Evolutionary conservation across 2,797 vertebrate species (phyloP).

Genomic region (Siniperca scherzeri): DNA sequence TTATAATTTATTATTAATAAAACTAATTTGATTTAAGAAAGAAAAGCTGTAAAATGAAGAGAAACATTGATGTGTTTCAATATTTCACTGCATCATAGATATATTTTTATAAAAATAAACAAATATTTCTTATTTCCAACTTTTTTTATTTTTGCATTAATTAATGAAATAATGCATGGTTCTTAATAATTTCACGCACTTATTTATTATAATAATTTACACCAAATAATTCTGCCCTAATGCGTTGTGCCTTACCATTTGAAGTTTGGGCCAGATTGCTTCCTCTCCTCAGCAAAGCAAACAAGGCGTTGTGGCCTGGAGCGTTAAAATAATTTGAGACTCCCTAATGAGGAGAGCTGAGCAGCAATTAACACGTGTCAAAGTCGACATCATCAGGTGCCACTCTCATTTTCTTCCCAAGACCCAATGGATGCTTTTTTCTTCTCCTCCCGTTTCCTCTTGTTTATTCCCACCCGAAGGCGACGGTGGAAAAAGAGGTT

Average conservation of each 20-base stretch:
- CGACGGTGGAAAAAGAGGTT: constrained; percentile 80
- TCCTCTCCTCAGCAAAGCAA: constrained; percentile 88
- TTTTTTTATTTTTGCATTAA: background rate
- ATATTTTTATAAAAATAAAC: background rate
- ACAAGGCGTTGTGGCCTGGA: constrained; percentile 85
- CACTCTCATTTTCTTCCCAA: constrained; percentile 94
- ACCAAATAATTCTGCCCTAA: background rate
- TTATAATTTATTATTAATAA: constrained; percentile 20
- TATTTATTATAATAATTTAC: background rate
- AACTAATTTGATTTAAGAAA: background rate
- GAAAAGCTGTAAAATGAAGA: background rate
- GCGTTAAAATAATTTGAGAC: constrained; percentile 93
- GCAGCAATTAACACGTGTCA: constrained; percentile 98
- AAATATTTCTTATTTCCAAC: background rate
- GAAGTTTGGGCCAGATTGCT: constrained; percentile 56
- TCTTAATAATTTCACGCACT: background rate
- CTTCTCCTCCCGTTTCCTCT: constrained; percentile 45
- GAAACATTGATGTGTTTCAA: background rate
- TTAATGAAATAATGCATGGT: background rate
- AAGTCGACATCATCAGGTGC: constrained; percentile 97
- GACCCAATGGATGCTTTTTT: constrained; percentile 86
- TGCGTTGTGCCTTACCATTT: constrained; percentile 7
- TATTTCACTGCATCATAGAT: background rate
- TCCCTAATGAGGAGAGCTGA: constrained; percentile 97
- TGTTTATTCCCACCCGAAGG: constrained; percentile 77